Evolutionary conservation across 2,888 invertebrate genomes (phyloP).

Genomic region (Campaea margaritaria): DNA sequence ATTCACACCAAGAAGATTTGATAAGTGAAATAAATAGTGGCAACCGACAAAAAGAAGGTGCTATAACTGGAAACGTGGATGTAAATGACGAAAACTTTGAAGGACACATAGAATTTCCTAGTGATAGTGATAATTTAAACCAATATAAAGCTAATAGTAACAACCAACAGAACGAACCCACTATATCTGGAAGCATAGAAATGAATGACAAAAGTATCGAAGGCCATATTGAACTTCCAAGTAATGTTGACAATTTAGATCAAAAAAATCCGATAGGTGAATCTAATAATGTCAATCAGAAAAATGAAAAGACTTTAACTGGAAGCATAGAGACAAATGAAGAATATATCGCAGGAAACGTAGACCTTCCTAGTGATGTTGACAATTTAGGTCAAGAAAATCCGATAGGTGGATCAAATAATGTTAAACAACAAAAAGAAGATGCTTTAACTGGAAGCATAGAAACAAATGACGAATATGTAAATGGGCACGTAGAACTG

Average conservation of each 20-base stretch:
- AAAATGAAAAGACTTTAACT: background rate
- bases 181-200: background rate
- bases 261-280: background rate
- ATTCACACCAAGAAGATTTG: background rate
- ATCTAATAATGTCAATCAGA: background rate
- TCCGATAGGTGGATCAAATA: background rate
- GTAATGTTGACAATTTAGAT: background rate
- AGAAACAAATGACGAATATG: conserved; percentile 2
- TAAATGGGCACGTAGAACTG: conserved; percentile 5
- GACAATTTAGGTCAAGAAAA: background rate
- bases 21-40: background rate
- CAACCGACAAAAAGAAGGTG: background rate
- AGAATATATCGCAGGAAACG: background rate
- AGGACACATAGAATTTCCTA: background rate
- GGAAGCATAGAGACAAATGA: conserved; percentile 3
- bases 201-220: background rate
- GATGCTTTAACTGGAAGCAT: background rate
- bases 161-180: background rate
- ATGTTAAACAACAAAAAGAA: background rate
- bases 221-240: background rate
- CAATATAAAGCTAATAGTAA: background rate
- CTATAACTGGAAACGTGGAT: background rate
- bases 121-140: background rate
- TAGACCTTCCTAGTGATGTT: background rate
- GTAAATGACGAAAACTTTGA: background rate